Evolutionary conservation across 2,797 vertebrate species (phyloP).

Genomic region (Malurus leucopterus): DNA sequence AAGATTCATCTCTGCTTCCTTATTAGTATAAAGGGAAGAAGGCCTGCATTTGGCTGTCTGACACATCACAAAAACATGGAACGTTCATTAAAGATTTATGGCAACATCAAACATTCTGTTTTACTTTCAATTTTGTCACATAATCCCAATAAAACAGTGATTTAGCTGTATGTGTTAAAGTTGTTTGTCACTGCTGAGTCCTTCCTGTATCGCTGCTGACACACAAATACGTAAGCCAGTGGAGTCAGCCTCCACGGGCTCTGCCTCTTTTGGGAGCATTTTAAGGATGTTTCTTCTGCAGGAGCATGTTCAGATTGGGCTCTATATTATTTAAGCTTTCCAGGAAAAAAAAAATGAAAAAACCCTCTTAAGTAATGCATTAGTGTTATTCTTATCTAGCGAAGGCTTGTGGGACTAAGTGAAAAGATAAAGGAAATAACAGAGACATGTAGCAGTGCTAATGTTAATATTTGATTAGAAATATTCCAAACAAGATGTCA

Average conservation of each 20-base stretch:
- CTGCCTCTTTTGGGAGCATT: background rate
- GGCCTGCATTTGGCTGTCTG: background rate
- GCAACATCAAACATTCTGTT: constrained; percentile 43
- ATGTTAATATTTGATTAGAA: constrained; percentile 65
- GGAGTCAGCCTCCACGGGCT: background rate
- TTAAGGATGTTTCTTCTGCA: background rate
- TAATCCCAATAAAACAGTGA: constrained; percentile 47
- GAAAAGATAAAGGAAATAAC: constrained; percentile 54
- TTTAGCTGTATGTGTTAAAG: constrained; percentile 2
- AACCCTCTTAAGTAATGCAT: constrained; percentile 31
- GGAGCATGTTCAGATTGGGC: background rate
- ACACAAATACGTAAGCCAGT: background rate
- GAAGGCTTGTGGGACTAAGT: constrained; percentile 26
- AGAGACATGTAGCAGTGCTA: constrained; percentile 2
- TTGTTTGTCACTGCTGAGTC: constrained; percentile 32
- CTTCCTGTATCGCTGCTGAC: background rate
- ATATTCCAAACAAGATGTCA: constrained; percentile 59
- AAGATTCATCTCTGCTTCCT: background rate
- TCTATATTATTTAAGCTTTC: constrained; percentile 42
- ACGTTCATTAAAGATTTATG: constrained; percentile 55
- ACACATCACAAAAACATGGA: constrained; percentile 15
- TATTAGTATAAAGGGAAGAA: background rate
- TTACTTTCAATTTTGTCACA: constrained; percentile 53
- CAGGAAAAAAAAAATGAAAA: background rate
- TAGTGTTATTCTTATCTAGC: constrained; percentile 28